Conservation (phyloP, 2,113 vertebrate genomes). For the Engystomops pustulosus region DNA sequence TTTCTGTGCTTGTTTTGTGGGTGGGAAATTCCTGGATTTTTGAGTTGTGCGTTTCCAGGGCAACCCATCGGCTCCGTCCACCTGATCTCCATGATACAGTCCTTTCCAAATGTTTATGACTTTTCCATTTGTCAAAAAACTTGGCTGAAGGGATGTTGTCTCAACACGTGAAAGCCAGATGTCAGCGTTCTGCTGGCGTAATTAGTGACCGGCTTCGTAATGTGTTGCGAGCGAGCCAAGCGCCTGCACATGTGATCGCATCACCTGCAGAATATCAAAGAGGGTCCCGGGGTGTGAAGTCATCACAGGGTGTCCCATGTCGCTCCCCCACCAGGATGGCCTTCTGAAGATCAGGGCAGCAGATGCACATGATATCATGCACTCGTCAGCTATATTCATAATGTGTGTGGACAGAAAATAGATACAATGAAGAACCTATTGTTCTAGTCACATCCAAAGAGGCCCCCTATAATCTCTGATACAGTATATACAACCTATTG, state of each 20-base stretch:
- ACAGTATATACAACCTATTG: neutral
- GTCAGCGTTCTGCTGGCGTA: constrained; percentile 9
- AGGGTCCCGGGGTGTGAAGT: constrained; percentile 4
- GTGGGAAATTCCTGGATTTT: neutral
- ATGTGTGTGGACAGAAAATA: neutral
- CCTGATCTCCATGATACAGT: neutral
- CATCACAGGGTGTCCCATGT: neutral
- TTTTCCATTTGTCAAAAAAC: constrained; percentile 44
- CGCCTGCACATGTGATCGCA: neutral
- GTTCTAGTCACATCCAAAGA: neutral
- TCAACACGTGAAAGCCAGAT: constrained; percentile 40
- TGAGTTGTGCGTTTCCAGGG: neutral
- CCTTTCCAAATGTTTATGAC: constrained; percentile 24
- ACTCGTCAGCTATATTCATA: neutral
- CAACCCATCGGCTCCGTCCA: neutral
- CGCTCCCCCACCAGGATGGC: neutral
- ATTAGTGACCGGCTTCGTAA: constrained; percentile 20
- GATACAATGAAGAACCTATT: neutral
- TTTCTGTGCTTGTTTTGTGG: neutral
- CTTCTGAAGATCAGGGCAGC: constrained; percentile 4
- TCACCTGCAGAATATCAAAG: constrained; percentile 50
- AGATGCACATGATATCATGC: constrained; percentile 20
- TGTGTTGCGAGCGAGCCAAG: constrained; percentile 14
- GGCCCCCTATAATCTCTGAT: neutral
- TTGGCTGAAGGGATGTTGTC: constrained; percentile 25